Evolutionary conservation across 2,888 invertebrate genomes (phyloP).

Genomic region (Sminthurinus aureus): DNA sequence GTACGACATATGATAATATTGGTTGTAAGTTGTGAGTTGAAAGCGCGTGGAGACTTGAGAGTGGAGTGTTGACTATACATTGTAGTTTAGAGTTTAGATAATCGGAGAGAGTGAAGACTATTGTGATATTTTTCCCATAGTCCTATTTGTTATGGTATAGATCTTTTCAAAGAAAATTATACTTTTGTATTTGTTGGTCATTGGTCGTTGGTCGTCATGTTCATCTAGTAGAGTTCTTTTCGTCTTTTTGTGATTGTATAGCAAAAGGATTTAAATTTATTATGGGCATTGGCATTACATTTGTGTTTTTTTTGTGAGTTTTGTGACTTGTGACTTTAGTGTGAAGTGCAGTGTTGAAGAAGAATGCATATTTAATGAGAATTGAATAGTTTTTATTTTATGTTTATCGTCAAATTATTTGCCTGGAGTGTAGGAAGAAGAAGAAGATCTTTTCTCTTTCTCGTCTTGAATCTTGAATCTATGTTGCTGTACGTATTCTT

Average conservation of each 20-base stretch:
- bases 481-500: background rate
- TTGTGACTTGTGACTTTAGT: background rate
- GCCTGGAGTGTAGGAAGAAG: constrained; percentile 21
- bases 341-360: background rate
- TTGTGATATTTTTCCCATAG: too few species aligned
- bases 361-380: constrained; percentile 29
- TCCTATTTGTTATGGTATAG: too few species aligned
- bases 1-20: background rate
- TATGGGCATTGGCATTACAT: background rate
- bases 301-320: too few species aligned
- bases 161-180: background rate
- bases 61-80: background rate
- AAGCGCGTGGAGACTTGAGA: background rate
- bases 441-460: background rate
- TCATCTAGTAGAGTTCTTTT: background rate
- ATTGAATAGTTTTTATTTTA: constrained; percentile 3
- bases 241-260: background rate
- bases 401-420: constrained; percentile 9
- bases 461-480: too few species aligned
- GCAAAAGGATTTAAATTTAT: constrained; percentile 3
- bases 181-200: background rate
- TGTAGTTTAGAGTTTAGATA: background rate
- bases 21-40: background rate
- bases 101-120: background rate
- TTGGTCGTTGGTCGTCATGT: background rate